phyloP scores from a whole-genome alignment of 1,140 invertebrate species.

The Octopus sinensis region DNA sequence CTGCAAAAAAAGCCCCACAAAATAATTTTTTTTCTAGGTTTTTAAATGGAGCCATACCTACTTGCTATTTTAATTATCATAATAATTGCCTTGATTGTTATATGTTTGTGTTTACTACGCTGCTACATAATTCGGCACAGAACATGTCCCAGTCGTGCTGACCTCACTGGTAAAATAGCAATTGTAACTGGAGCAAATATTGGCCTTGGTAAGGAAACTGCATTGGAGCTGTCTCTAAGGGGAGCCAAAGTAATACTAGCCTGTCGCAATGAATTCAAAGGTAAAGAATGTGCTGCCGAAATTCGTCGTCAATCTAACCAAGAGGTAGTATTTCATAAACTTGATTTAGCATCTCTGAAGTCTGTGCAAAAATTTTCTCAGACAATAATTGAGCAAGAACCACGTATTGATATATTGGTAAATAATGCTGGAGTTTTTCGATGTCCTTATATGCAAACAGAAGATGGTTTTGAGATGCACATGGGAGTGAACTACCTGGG shows the following conservation, averaged over 20 bases:
- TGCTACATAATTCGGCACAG: background rate
- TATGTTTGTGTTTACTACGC: too few relatives aligned
- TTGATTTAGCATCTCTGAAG: slow-evolving; percentile 71
- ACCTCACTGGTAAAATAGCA: slow-evolving; percentile 70
- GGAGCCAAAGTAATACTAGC: slow-evolving; percentile 80
- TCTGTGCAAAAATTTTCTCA: slow-evolving; percentile 72
- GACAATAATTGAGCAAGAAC: slow-evolving; percentile 62
- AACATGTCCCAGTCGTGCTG: slow-evolving; percentile 25
- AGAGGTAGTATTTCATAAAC: slow-evolving; percentile 68
- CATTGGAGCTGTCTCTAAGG: slow-evolving; percentile 60
- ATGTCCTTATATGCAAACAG: slow-evolving; percentile 32
- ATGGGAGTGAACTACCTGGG: slow-evolving; percentile 45
- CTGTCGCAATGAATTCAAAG: slow-evolving; percentile 73
- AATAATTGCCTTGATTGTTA: too few relatives aligned
- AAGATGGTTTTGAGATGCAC: slow-evolving; percentile 43
- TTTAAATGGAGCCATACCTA: too few relatives aligned
- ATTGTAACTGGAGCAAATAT: slow-evolving; percentile 81
- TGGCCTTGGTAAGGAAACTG: slow-evolving; percentile 83
- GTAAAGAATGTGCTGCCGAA: slow-evolving; percentile 71
- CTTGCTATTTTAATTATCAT: too few relatives aligned
- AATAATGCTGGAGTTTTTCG: slow-evolving; percentile 72
- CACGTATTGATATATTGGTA: slow-evolving; percentile 64
- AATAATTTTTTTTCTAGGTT: too few relatives aligned
- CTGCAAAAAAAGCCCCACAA: too few relatives aligned
- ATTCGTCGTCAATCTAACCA: slow-evolving; percentile 76